Percentiles rank a stretch among this genome's conserved stretches.
phyloP scores from a whole-genome alignment of 2,113 vertebrate genomes.

The Symphodus melops region DNA sequence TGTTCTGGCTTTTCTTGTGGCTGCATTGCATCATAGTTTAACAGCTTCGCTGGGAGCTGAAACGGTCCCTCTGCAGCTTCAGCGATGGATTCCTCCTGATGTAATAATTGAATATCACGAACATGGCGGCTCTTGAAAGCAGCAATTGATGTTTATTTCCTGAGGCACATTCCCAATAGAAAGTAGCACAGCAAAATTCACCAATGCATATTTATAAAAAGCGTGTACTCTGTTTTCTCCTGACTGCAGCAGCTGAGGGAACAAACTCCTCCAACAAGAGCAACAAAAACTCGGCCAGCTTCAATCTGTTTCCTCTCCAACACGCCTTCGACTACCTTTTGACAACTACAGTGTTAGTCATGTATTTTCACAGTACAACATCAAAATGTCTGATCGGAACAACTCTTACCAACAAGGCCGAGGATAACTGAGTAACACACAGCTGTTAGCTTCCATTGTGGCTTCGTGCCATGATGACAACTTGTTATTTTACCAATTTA shows the following conservation, averaged over 20 bases:
- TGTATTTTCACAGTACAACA: too few species aligned
- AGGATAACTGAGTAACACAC: too few species aligned
- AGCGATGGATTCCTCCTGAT: not conserved
- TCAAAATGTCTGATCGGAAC: too few species aligned
- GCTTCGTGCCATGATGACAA: too few species aligned
- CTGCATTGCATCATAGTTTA: slow-evolving; percentile 1
- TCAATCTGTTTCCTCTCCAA: too few species aligned
- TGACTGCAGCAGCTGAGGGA: too few species aligned
- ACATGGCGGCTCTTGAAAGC: not conserved
- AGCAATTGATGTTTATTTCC: not conserved
- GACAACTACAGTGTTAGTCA: too few species aligned
- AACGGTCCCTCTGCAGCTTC: not conserved
- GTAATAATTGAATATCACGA: not conserved
- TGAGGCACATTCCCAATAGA: not conserved
- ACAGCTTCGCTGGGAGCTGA: not conserved
- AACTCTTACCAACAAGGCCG: too few species aligned
- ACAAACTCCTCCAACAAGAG: not conserved
- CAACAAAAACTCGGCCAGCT: too few species aligned
- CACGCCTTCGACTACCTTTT: too few species aligned
- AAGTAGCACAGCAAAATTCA: not conserved
- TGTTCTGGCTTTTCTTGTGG: slow-evolving; percentile 2
- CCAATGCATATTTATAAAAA: not conserved
- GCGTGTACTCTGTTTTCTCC: not conserved
- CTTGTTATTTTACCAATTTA: too few species aligned
- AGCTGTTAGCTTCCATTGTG: too few species aligned